Base-by-base conservation (phyloP, 2,797 vertebrate genomes). In the Chelon labrosus region DNA sequence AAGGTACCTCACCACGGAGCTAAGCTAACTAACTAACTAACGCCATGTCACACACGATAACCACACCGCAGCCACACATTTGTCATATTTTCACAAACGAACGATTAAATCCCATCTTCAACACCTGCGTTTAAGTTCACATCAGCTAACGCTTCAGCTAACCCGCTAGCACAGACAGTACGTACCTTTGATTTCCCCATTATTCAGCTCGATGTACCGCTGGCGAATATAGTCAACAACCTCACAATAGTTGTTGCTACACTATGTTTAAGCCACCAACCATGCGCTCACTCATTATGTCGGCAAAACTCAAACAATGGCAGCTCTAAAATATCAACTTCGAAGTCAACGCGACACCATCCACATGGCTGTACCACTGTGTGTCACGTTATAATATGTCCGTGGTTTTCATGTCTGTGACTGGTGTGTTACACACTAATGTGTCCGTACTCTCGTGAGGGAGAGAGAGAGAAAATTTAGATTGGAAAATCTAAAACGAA, bases 171-270 rank as follows among this genome's bases (percentile, higher is more conserved):
- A 16, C n/a, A 41, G 58, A 58, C 46, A 58, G 7, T 3, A 20
- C 91, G 85, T 85, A 95, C 95, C 94, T 94, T 95, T 27, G 87
- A 79, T 79, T 93, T 95, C 3, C 91, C 91, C 95, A 95, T 95
- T n/a, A 14, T 87, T 83, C 37, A 54, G n/a, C 22, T 19, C 12
- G n/a, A 57, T 9, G 20, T 1, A 7, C 9, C n/a, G 12, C 3
- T 0, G 3, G 0, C 22, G 0, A 16, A 3, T 27, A 12, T 0
- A 12, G 1, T 46, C 3, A 56, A 37, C 50, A 27, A 10, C 9
- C 3, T 8, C 4, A 25, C 6, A 37, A 3, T 1, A 3, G 49
- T 0, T 7, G 3, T 27, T 2, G 1, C 22, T 20, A 52, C 7
- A 14, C 4, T 70, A 7, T 39, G 6, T 4, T 22, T 13, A 19